Evolutionary conservation across 2,113 vertebrate species (phyloP).

Genomic region (Cynopterus brachyotis): DNA sequence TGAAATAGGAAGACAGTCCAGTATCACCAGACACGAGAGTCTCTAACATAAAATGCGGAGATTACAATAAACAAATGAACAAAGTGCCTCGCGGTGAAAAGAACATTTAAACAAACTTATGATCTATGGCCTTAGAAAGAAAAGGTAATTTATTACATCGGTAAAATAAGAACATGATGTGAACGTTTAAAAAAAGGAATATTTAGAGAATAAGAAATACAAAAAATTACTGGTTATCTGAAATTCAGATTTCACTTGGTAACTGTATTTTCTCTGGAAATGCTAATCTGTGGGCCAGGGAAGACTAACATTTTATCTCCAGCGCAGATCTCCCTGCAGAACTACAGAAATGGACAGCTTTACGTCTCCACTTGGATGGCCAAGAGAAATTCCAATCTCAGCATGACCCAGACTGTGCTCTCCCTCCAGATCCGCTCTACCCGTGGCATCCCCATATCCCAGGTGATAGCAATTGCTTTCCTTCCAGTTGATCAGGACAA

Average conservation of each 20-base stretch:
- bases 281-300: background rate
- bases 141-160: background rate
- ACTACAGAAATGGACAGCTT: background rate
- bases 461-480: background rate
- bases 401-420: background rate
- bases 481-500: background rate
- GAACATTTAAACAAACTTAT: background rate
- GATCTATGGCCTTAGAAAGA: background rate
- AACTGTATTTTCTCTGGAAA: background rate
- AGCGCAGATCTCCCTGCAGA: background rate
- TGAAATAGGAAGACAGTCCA: background rate
- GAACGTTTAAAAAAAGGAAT: background rate
- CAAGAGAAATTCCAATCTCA: background rate
- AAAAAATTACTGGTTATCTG: background rate
- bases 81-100: background rate
- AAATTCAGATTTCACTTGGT: background rate
- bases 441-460: background rate
- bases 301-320: background rate
- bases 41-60: background rate
- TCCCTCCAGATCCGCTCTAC: background rate
- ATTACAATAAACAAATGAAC: background rate
- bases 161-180: background rate
- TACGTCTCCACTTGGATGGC: background rate
- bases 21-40: background rate
- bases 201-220: background rate